Conservation (phyloP, 2,113 vertebrate genomes). For the Ameiurus melas region DNA sequence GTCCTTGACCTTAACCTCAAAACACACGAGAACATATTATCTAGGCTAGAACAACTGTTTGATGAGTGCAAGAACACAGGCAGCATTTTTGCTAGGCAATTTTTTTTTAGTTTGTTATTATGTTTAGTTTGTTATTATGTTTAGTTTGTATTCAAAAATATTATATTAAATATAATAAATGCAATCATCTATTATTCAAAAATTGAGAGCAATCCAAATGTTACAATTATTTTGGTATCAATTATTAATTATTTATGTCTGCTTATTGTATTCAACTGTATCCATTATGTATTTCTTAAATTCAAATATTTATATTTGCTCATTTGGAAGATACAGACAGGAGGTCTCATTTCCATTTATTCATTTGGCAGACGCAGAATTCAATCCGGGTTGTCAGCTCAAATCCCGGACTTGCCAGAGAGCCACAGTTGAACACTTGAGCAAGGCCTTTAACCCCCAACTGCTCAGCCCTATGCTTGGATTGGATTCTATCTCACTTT, state of each 20-base stretch:
- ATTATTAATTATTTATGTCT: not conserved
- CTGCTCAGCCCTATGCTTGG: not conserved
- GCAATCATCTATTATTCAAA: not conserved
- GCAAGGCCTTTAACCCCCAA: conserved; percentile 3
- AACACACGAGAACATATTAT: not conserved
- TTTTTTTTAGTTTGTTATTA: no score
- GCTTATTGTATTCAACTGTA: not conserved
- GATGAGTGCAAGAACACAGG: not conserved
- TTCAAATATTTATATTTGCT: not conserved
- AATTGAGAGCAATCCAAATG: not conserved
- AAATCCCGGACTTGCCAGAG: not conserved
- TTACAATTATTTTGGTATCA: not conserved
- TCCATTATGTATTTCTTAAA: not conserved
- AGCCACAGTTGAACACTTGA: not conserved
- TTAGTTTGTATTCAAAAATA: not conserved
- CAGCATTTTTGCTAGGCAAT: not conserved
- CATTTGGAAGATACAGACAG: not conserved
- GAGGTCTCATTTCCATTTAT: not conserved
- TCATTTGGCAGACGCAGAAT: not conserved
- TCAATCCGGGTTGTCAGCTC: not conserved
- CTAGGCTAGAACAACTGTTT: not conserved
- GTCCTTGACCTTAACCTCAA: no score
- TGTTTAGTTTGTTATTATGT: no score
- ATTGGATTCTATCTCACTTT: not conserved
- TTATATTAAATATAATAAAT: not conserved